Conservation (phyloP, 2,113 vertebrate genomes). For the Forbesichthys papilliferus region DNA sequence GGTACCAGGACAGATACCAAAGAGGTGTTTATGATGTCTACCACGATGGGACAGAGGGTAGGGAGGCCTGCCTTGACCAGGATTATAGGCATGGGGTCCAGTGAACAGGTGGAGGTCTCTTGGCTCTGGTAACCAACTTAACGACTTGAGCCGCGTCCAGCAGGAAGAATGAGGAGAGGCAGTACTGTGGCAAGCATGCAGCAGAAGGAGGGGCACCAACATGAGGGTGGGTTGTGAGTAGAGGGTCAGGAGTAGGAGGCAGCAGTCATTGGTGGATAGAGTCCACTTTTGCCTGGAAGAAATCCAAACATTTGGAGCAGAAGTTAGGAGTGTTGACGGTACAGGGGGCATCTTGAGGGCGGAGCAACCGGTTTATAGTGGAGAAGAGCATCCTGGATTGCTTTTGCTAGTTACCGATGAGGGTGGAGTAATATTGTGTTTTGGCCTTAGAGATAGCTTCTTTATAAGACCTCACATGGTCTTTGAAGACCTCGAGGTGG, state of each 20-base stretch:
- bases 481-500: background rate
- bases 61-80: no score
- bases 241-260: background rate
- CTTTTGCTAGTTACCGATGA: no score
- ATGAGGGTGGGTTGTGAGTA: background rate
- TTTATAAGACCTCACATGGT: background rate
- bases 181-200: background rate
- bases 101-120: no score
- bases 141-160: no score
- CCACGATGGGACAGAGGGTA: no score
- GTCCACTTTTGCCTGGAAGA: conserved; percentile 1
- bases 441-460: no score
- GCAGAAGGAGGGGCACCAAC: no score
- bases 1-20: no score
- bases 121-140: no score
- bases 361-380: background rate
- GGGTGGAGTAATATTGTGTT: no score
- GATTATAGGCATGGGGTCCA: no score
- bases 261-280: background rate
- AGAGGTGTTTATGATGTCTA: no score
- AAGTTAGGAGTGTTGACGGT: background rate
- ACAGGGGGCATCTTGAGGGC: background rate
- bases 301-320: background rate
- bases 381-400: background rate
- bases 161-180: conserved; percentile 1